Percentiles rank a stretch among this genome's conserved stretches.
phyloP scores from a whole-genome alignment of 2,888 invertebrate genomes.

The Thereva unica region DNA sequence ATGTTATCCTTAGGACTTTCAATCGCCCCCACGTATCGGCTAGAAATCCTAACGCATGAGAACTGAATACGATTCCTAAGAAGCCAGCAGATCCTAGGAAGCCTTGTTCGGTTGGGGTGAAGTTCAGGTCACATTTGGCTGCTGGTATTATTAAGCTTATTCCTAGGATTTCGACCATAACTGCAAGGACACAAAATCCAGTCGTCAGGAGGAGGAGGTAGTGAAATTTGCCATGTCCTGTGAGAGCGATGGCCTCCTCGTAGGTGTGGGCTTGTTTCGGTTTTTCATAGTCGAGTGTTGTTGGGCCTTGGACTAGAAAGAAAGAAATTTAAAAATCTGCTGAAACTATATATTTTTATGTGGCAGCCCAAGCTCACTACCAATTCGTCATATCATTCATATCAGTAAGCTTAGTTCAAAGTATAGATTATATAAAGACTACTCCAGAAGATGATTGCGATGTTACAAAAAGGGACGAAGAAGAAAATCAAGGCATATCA shows the following conservation, averaged over 20 bases:
- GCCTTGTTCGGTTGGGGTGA: slow-evolving; percentile 67
- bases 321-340: neutral
- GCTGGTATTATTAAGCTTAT: slow-evolving; percentile 69
- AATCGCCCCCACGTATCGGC: slow-evolving; percentile 76
- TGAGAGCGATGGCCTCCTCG: slow-evolving; percentile 52
- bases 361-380: no score
- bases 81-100: slow-evolving; percentile 69
- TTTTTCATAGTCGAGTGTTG: neutral
- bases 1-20: slow-evolving; percentile 61
- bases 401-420: no score
- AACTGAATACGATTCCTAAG: slow-evolving; percentile 71
- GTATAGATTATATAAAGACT: no score
- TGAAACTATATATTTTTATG: no score
- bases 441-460: no score
- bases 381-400: no score
- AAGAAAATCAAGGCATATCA: no score
- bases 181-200: slow-evolving; percentile 68
- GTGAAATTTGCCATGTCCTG: slow-evolving; percentile 68
- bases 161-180: slow-evolving; percentile 70
- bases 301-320: neutral
- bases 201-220: slow-evolving; percentile 64
- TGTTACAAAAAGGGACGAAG: no score
- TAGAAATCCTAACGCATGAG: slow-evolving; percentile 78
- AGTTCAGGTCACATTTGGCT: slow-evolving; percentile 68
- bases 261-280: slow-evolving; percentile 46